Base-by-base conservation (phyloP, 2,888 invertebrate genomes). In the Acanthosepion esculentum region DNA sequence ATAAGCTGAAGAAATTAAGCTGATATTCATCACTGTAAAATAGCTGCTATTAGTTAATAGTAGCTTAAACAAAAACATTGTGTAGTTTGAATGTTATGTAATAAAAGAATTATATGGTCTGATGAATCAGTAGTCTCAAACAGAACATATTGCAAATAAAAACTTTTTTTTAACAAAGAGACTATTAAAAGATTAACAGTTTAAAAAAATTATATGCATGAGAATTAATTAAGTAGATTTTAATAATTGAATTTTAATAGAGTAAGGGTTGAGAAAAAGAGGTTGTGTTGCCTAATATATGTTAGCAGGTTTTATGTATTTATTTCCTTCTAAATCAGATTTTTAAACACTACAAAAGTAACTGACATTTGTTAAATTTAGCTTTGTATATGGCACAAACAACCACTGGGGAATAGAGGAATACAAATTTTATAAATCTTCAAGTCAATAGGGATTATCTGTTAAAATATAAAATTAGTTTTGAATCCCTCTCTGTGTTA, bases 61-160 rank as follows among this genome's bases (percentile, higher is more conserved):
- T n/a, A 78, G 23, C 6, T 23, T 55, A 59, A 59, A 59, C n/a
- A 78, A 15, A n/a, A 78, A 78, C n/a, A 78, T n/a, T 78, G 78
- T 78, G 78, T 78, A 78, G 78, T n/a, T n/a, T 78, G 78, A 78
- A 78, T 78, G n/a, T 15, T n/a, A 33, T n/a, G n/a, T 78, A 33
- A 78, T 33, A 78, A 78, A 78, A 78, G 78, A 23, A 78, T 78
- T 78, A 10, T 78, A 78, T 33, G 33, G 33, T 33, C n/a, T 10
- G n/a, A 33, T 78, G 78, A 78, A 78, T 78, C 78, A 15, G 78
- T 78, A 33, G 78, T 78, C n/a, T 78, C n/a, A 78, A 33, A 12
- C 78, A 78, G 29, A 78, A 78, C 78, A 78, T 78, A 78, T n/a
- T 78, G 78, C 33, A 78, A 78, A 78, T 78, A 78, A 78, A 78